Evolutionary conservation across 2,888 invertebrate genomes (phyloP).

Genomic region (Lomographa bimaculata): DNA sequence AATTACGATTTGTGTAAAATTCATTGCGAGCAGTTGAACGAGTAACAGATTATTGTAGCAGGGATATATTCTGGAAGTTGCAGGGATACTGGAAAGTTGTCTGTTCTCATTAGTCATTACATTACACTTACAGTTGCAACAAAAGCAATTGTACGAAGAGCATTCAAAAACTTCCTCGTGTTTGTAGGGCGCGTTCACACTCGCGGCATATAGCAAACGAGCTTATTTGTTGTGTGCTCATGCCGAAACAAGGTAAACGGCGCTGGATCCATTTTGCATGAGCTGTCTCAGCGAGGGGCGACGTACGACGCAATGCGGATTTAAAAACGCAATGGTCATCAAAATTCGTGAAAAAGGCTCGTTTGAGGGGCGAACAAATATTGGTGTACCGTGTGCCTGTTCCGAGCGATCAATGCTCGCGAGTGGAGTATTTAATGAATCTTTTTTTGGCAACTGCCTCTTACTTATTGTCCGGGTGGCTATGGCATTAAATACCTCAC

Average conservation of each 20-base stretch:
- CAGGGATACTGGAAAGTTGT: no score
- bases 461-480: no score
- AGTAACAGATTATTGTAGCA: no score
- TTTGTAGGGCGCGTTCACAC: slow-evolving; percentile 20
- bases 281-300: slow-evolving; percentile 54
- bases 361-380: slow-evolving; percentile 27
- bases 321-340: slow-evolving; percentile 51
- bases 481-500: no score
- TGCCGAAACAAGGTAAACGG: slow-evolving; percentile 51
- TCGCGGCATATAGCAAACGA: slow-evolving; percentile 32
- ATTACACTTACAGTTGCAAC: no score
- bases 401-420: slow-evolving; percentile 7
- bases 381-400: slow-evolving; percentile 19
- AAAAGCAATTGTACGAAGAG: neutral
- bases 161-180: neutral
- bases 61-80: no score
- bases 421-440: neutral
- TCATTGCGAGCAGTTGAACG: no score
- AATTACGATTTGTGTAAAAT: no score
- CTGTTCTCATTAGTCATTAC: no score
- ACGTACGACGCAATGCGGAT: slow-evolving; percentile 38
- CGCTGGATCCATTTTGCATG: slow-evolving; percentile 55
- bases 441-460: no score
- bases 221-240: slow-evolving; percentile 41
- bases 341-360: slow-evolving; percentile 45